A percentile compares a stretch with the other conserved stretches of the same genome.
These are phyloP conservation scores for Callimico goeldii DNA, from an alignment of 2,797 vertebrate species.

Conservation along the genomic window DNA sequence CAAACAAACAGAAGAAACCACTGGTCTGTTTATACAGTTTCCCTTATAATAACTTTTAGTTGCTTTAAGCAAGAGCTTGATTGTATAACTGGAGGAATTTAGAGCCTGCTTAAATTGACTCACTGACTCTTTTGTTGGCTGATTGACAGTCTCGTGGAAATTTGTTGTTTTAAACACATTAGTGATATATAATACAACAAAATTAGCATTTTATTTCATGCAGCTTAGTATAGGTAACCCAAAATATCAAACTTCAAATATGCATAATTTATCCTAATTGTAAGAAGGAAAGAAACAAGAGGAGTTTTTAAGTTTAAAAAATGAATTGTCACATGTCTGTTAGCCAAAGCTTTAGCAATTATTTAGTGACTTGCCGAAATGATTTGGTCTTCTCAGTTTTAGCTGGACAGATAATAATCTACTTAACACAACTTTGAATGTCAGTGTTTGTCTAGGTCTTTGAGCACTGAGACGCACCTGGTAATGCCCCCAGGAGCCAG, in stretches of 20 bases:
- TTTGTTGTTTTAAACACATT: background rate
- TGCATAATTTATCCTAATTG: background rate
- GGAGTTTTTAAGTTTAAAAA: background rate
- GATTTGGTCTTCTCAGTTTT: background rate
- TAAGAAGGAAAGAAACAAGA: background rate
- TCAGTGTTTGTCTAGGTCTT: background rate
- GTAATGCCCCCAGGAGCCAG: background rate
- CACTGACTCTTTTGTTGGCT: background rate
- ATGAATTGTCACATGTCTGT: background rate
- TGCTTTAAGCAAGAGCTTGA: background rate
- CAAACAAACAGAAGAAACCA: background rate
- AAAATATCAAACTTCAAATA: background rate
- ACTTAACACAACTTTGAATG: background rate
- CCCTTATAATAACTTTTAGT: background rate
- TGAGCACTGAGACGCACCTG: background rate
- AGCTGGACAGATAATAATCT: constrained; percentile 36
- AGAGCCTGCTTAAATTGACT: background rate
- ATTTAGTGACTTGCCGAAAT: constrained; percentile 6
- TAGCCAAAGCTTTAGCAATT: constrained; percentile 17
- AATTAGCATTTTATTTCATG: constrained; percentile 15
- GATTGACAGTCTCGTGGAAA: background rate
- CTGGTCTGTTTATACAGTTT: background rate
- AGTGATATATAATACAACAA: background rate
- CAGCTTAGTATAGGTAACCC: background rate
- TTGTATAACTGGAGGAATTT: background rate